A percentile compares a stretch with the other conserved stretches of the same genome.
These are phyloP conservation scores for Erpetoichthys calabaricus DNA, from an alignment of 2,797 vertebrate species.

Conservation along the genomic window DNA sequence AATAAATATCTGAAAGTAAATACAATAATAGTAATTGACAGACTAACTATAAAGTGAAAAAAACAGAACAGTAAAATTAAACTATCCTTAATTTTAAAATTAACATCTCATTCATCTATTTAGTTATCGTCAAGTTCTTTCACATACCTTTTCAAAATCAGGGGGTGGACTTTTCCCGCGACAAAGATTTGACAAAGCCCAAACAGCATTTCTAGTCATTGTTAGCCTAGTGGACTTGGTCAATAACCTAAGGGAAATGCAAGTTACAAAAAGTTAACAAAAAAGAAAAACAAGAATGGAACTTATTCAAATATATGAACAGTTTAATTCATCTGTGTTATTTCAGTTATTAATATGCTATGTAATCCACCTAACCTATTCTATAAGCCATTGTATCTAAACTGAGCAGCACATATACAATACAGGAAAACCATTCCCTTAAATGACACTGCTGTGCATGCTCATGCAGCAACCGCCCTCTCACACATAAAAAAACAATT, in stretches of 20 bases:
- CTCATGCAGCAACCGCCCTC: too few relatives aligned
- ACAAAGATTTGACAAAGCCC: conserved; percentile 95
- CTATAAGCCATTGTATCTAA: not conserved
- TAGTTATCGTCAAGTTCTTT: not conserved
- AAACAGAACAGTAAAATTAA: not conserved
- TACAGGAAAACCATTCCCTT: too few relatives aligned
- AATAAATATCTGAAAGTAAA: too few relatives aligned
- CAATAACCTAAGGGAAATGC: conserved; percentile 59
- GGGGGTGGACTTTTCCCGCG: conserved; percentile 94
- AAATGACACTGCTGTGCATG: too few relatives aligned
- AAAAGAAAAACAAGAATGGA: not conserved
- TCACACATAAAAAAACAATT: too few relatives aligned
- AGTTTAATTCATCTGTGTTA: too few relatives aligned
- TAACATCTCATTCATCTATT: not conserved
- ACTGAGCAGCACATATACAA: not conserved
- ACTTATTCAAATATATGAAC: too few relatives aligned
- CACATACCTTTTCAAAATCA: conserved; percentile 80
- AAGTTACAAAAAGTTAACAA: not conserved
- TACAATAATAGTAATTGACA: too few relatives aligned
- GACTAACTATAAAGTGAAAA: too few relatives aligned
- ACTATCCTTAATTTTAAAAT: not conserved
- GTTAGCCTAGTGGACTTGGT: conserved; percentile 90
- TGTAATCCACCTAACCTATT: too few relatives aligned
- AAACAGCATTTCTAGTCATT: conserved; percentile 95
- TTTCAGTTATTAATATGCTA: too few relatives aligned